Conservation (phyloP, 1,140 invertebrate species). For the Sitobion miscanthi region DNA sequence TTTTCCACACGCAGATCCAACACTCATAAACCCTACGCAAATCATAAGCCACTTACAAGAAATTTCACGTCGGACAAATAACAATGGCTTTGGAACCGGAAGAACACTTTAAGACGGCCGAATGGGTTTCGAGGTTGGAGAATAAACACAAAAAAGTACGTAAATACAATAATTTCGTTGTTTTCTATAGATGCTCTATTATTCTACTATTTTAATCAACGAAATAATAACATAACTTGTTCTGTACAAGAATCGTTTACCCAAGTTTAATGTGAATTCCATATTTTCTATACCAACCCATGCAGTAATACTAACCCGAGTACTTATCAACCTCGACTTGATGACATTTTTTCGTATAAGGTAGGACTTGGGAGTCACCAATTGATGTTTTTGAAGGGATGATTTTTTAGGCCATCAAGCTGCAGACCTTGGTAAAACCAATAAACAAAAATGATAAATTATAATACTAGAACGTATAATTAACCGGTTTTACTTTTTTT, state of each 20-base stretch:
- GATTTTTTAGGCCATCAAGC: no score
- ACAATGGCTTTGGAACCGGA: slow-evolving; percentile 51
- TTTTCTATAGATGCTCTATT: background rate
- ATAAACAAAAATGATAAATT: no score
- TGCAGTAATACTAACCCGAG: no score
- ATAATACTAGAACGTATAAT: no score
- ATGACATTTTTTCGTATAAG: background rate
- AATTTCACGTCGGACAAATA: background rate
- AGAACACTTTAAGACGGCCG: slow-evolving; percentile 56
- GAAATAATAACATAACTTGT: background rate
- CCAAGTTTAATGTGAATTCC: no score
- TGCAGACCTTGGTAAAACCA: no score
- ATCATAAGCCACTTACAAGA: background rate
- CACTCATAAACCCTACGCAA: no score
- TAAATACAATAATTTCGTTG: background rate
- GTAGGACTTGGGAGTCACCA: no score
- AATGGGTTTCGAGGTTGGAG: slow-evolving; percentile 58
- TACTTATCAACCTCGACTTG: background rate
- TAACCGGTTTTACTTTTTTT: no score
- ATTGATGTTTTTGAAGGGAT: no score
- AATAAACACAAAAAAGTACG: slow-evolving; percentile 57
- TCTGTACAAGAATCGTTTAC: background rate
- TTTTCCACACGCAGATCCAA: background rate
- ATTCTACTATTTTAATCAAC: background rate
- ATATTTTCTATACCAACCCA: no score